Conservation (phyloP, 2,113 vertebrate species). For the Chionomys nivalis region DNA sequence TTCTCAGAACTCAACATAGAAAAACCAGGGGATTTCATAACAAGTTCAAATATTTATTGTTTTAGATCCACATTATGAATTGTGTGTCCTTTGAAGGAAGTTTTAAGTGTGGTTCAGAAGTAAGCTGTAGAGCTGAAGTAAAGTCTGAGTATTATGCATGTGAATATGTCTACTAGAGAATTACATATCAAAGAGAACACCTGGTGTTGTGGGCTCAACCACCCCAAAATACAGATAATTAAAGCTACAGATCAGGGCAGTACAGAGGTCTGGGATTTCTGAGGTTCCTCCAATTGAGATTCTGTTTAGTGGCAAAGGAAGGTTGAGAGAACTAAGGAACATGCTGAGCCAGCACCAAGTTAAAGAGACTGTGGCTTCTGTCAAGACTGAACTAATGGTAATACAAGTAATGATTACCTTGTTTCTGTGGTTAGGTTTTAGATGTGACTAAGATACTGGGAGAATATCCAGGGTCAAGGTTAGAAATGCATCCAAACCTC, state of each 20-base stretch:
- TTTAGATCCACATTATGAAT: background rate
- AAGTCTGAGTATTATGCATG: background rate
- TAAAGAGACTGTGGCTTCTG: background rate
- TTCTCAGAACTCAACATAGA: background rate
- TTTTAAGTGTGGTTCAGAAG: background rate
- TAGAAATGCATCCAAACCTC: background rate
- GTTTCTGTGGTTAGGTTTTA: background rate
- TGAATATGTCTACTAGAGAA: background rate
- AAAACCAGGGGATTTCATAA: background rate
- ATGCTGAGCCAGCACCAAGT: background rate
- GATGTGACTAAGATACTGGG: background rate
- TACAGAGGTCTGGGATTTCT: background rate
- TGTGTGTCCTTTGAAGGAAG: background rate
- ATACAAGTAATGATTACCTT: too few relatives aligned
- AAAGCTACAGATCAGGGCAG: background rate
- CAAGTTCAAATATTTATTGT: background rate
- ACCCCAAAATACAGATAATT: background rate
- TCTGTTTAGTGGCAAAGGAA: background rate
- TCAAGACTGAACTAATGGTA: background rate
- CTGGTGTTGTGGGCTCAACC: background rate
- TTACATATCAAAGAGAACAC: background rate
- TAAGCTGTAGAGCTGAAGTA: background rate
- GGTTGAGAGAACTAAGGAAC: background rate
- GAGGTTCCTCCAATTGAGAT: background rate
- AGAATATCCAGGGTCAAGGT: background rate